Base-by-base conservation (phyloP, 2,888 invertebrate genomes). In the Kuschelorhynchus macadamiae region DNA sequence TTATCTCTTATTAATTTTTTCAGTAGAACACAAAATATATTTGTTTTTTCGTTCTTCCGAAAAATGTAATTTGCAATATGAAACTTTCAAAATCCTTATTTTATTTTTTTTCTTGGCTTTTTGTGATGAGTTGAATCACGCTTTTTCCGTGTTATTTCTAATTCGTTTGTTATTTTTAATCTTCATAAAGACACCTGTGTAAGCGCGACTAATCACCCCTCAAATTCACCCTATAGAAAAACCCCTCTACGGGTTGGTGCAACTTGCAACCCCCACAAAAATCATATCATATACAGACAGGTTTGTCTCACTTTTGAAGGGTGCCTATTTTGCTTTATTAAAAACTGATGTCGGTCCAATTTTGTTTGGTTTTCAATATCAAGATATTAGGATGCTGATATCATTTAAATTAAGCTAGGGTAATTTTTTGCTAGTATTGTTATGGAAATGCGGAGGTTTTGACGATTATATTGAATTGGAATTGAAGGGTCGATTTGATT, bases 291-390 rank as follows among this genome's bases (percentile, higher is more conserved):
- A 20, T 17, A 33, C n/a, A 18, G 25, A 39, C 59, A 59, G 49
- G 59, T 36, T 47, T 59, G 18, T 25, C 59, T 25, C 36, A 16
- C 4, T 30, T 30, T 9, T 30, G 30, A 7, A 9, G 36, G 36
- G 12, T 3, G 12, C 8, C 11, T 25, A 25, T 12, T 7, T 12
- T 49, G 11, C 59, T 63, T 65, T 69, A 65, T 69, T 69, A 66
- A 68, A 57, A 20, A 17, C 36, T 32, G 50, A 52, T 52, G 17
- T 44, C 39, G 42, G 59, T 69, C 39, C 39, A 32, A 61, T 57
- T 62, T 62, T 67, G 57, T 67, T 67, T 67, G 67, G 44, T 67
- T 67, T 67, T 62, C 50, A 67, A 67, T 67, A 61, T 56, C 55
- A 42, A 53, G 57, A 57, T 46, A 59, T 59, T 33, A 39, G 47